phyloP scores from a whole-genome alignment of 2,113 vertebrate species.

The Nettapus auritus region DNA sequence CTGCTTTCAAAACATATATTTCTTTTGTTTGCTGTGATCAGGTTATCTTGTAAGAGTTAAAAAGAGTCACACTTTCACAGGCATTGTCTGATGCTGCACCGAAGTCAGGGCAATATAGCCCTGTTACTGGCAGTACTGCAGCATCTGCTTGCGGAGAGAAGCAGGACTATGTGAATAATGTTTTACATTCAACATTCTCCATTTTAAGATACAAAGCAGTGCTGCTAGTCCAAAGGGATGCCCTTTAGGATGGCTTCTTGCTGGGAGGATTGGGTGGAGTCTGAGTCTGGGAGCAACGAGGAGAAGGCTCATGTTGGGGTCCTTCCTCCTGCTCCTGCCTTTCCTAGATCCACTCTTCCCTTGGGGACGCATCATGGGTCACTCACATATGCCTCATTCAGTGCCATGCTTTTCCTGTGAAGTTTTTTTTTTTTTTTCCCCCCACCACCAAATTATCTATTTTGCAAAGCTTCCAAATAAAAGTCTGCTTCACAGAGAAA shows the following conservation, averaged over 20 bases:
- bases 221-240: neutral
- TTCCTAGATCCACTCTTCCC: neutral
- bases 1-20: accelerated
- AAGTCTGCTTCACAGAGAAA: neutral
- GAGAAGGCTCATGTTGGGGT: neutral
- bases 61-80: neutral
- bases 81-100: neutral
- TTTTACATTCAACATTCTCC: neutral
- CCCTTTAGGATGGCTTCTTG: neutral
- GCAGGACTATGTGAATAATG: neutral
- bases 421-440: neutral
- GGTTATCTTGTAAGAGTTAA: neutral
- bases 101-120: neutral
- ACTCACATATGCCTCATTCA: neutral
- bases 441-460: neutral
- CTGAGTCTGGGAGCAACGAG: neutral
- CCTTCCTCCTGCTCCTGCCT: neutral
- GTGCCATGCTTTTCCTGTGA: neutral
- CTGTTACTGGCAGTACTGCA: neutral
- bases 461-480: neutral
- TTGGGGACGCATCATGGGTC: accelerated
- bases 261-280: neutral
- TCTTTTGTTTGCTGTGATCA: neutral
- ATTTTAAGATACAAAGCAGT: neutral
- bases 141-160: neutral